These are phyloP conservation scores for Ooceraea biroi DNA, from an alignment of 1,140 invertebrate genomes.

Conservation along the genomic window DNA sequence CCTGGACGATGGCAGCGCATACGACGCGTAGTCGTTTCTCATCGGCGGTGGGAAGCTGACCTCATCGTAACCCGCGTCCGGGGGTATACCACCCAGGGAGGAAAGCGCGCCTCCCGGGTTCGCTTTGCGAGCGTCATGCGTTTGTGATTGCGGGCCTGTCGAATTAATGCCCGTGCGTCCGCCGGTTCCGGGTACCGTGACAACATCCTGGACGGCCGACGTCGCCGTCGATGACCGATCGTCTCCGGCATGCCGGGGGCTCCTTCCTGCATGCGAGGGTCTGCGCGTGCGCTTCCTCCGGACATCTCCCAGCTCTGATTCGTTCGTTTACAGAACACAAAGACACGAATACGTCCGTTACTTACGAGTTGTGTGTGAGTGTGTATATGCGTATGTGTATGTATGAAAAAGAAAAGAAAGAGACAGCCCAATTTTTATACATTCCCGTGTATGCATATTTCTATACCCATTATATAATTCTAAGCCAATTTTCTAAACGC, in stretches of 20 bases:
- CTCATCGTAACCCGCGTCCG: conserved; percentile 82
- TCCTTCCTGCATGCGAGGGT: conserved; percentile 83
- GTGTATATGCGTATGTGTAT: not conserved
- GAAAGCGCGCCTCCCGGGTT: conserved; percentile 11
- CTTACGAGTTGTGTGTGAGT: conserved; percentile 59
- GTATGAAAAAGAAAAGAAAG: not conserved
- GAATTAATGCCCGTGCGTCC: conserved; percentile 45
- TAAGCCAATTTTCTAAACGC: conserved; percentile 33
- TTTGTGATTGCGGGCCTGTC: conserved; percentile 28
- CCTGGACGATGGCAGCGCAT: conserved; percentile 17
- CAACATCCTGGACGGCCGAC: conserved; percentile 58
- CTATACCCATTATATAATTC: conserved; percentile 9
- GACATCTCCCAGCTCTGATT: conserved; percentile 84
- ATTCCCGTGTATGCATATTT: not conserved
- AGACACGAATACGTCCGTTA: conserved; percentile 77
- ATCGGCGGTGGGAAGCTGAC: conserved; percentile 72
- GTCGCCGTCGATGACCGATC: conserved; percentile 68
- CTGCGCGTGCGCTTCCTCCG: conserved; percentile 85
- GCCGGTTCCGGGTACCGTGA: conserved; percentile 39
- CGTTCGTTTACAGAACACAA: conserved; percentile 78
- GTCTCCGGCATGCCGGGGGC: conserved; percentile 79
- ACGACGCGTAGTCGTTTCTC: conserved; percentile 31
- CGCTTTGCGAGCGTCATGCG: conserved; percentile 44
- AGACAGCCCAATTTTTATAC: conserved; percentile 16
- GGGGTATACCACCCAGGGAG: conserved; percentile 73